These are phyloP conservation scores for Athalia circularis DNA, from an alignment of 2,888 invertebrate genomes.

Conservation along the genomic window DNA sequence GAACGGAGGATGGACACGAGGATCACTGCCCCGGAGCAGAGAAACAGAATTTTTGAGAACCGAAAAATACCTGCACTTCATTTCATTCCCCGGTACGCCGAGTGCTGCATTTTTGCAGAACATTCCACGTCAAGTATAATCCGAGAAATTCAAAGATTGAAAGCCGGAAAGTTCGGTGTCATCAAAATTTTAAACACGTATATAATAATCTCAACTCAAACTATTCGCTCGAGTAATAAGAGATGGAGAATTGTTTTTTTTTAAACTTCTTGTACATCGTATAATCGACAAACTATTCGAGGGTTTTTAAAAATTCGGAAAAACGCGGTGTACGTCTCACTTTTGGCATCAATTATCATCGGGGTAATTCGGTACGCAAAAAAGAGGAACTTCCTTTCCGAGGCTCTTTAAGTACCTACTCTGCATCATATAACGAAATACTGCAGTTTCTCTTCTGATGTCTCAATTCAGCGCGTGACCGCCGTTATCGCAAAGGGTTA, in stretches of 20 bases:
- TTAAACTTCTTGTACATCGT: no score
- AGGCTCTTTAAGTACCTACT: conserved; percentile 28
- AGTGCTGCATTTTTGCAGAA: conserved; percentile 10
- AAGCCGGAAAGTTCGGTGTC: no score
- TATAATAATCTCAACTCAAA: no score
- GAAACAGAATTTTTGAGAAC: conserved; percentile 42
- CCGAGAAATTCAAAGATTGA: no score
- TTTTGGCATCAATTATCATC: no score
- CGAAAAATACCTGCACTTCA: conserved; percentile 27
- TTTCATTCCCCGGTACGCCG: conserved; percentile 7
- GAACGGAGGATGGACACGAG: conserved; percentile 37
- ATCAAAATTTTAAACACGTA: no score
- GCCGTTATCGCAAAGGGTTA: conserved; percentile 42
- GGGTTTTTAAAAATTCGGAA: no score
- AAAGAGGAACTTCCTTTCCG: conserved; percentile 4
- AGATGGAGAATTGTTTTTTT: no score
- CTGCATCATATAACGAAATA: conserved; percentile 13
- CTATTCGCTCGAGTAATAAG: no score
- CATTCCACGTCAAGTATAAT: conserved; percentile 6
- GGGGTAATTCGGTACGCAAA: no score
- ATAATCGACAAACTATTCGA: no score
- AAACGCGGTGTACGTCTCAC: no score
- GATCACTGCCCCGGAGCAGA: conserved; percentile 39
- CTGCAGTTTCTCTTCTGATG: conserved; percentile 32
- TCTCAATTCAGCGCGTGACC: conserved; percentile 42